Conservation (phyloP, 2,888 invertebrate species). For the Synergus japonicus region DNA sequence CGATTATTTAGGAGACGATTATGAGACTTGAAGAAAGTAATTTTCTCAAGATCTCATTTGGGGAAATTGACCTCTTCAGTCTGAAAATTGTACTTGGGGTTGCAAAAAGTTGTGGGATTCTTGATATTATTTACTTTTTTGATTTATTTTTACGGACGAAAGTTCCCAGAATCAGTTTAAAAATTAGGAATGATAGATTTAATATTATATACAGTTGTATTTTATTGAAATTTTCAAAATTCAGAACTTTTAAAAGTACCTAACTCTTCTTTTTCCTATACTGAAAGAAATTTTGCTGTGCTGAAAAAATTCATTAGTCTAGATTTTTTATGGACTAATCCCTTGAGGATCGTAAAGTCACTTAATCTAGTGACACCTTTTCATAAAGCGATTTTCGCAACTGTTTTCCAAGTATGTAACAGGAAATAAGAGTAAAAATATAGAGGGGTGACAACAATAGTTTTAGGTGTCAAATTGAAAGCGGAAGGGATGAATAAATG, state of each 20-base stretch:
- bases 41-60: neutral
- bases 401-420: neutral
- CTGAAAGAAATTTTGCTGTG: too few relatives aligned
- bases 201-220: too few relatives aligned
- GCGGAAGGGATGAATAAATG: neutral
- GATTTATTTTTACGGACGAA: too few relatives aligned
- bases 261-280: too few relatives aligned
- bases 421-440: constrained; percentile 1
- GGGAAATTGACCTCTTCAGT: neutral
- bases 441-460: neutral
- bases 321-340: neutral
- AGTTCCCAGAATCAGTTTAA: too few relatives aligned
- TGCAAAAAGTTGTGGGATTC: neutral
- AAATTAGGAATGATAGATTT: too few relatives aligned
- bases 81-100: neutral
- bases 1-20: neutral
- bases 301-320: neutral
- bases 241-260: too few relatives aligned
- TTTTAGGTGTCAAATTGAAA: neutral
- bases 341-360: constrained; percentile 1
- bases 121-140: neutral
- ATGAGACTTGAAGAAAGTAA: neutral
- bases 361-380: neutral
- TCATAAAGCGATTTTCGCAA: neutral
- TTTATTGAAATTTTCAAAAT: too few relatives aligned